Evolutionary conservation across 2,888 invertebrate genomes (phyloP), one percentile per base, ranked within the genome.

Genomic region (Leucophenga montana): DNA sequence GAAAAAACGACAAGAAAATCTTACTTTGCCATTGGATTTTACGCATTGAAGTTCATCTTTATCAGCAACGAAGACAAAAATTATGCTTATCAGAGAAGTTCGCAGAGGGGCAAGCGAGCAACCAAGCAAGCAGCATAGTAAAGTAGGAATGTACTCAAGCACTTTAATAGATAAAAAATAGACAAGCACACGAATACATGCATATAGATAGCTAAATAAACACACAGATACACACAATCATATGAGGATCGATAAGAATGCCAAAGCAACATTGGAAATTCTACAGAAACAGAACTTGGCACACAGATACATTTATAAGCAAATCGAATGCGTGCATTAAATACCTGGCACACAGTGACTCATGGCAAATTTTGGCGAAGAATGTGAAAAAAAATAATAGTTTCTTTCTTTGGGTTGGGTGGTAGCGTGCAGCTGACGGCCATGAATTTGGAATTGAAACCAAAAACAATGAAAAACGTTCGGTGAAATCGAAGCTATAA

Each of bases 1-100:
- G n/a, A n/a, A n/a, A n/a, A n/a, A n/a, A n/a, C n/a, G 8, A 11
- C 8, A 39, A 39, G 39, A 39, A 39, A 39, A 54, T 18, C 75
- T 75, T 14, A 13, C 6, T 56, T 27, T 57, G 44, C 44, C 56
- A 18, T 64, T 68, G 79, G 75, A 80, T 27, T n/a, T 57, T 22
- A 20, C n/a, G 39, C 61, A 18, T 14, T 56, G 56, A 13, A 27
- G 22, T 56, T 56, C 31, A 14, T 27, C 56, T 56, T 56, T 22
- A 56, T 56, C 56, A 56, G 22, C 27, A 44, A n/a, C 44, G 11
- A 61, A 16, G 39, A 31, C 44, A 61, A 33, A 33, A 33, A 31
- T 6, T 9, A 5, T 3, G 1, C 59, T 59, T 59, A 59, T 59
- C 59, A 59, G 39, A 5, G 39, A 39, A 39, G 11, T 5, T 39